These are phyloP conservation scores for Nothoprocta perdicaria DNA, from an alignment of 2,113 vertebrate genomes.

Conservation along the genomic window DNA sequence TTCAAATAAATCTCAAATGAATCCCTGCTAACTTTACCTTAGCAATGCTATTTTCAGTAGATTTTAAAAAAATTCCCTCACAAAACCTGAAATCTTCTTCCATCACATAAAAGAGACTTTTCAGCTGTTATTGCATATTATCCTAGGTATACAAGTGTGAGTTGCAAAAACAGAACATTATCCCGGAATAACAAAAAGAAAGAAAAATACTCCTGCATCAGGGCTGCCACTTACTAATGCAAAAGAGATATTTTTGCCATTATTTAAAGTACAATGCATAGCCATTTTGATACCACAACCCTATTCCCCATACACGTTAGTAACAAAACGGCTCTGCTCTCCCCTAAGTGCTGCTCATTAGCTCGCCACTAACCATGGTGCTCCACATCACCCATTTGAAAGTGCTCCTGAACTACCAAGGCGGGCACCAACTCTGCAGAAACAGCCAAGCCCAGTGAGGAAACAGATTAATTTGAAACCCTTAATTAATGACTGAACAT, in stretches of 20 bases:
- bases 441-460: conserved; percentile 70
- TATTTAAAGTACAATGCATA: conserved; percentile 1
- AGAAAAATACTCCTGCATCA: not conserved
- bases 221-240: not conserved
- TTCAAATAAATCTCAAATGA: not conserved
- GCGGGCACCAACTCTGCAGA: conserved; percentile 50
- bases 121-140: not conserved
- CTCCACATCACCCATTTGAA: not conserved
- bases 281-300: not conserved
- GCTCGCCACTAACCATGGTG: not conserved
- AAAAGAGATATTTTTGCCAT: not conserved
- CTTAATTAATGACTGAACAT: conserved; percentile 70
- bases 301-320: not conserved
- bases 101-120: not conserved
- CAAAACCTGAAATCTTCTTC: not conserved
- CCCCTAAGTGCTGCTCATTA: not conserved
- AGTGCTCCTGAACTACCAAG: not conserved
- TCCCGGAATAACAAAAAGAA: not conserved
- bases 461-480: conserved; percentile 69
- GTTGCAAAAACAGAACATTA: not conserved
- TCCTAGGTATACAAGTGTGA: not conserved
- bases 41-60: not conserved
- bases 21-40: not conserved
- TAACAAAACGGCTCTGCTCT: not conserved
- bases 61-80: not conserved